These are phyloP conservation scores for Falco peregrinus DNA, from an alignment of 2,797 vertebrate genomes.

Conservation along the genomic window DNA sequence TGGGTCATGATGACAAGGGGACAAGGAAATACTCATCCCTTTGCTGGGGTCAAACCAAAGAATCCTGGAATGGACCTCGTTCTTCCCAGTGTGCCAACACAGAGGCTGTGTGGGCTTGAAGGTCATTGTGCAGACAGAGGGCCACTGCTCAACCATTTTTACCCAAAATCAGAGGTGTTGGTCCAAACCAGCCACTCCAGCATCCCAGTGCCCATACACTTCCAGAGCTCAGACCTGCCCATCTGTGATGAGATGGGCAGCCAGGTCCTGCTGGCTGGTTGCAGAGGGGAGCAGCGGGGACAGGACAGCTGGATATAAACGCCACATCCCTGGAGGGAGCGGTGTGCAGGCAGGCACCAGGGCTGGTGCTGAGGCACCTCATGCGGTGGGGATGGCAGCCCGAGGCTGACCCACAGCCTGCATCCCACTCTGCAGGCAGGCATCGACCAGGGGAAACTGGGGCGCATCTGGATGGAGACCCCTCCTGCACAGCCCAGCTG, in stretches of 20 bases:
- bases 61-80: neutral
- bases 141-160: neutral
- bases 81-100: neutral
- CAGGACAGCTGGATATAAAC: neutral
- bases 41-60: neutral
- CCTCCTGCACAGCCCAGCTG: neutral
- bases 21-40: neutral
- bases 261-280: neutral
- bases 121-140: neutral
- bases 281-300: neutral
- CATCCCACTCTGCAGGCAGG: neutral
- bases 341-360: neutral
- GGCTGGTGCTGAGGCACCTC: neutral
- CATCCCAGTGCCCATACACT: fast-evolving
- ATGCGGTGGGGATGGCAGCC: fast-evolving
- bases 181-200: neutral
- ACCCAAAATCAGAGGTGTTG: neutral
- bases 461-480: neutral
- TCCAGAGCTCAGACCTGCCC: neutral
- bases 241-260: neutral
- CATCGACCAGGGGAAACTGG: fast-evolving
- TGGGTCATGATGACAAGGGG: fast-evolving
- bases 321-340: fast-evolving
- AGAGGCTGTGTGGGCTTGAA: neutral
- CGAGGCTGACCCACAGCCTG: neutral